Evolutionary conservation across 2,888 invertebrate species (phyloP).

Genomic region (Chironomus tentans): DNA sequence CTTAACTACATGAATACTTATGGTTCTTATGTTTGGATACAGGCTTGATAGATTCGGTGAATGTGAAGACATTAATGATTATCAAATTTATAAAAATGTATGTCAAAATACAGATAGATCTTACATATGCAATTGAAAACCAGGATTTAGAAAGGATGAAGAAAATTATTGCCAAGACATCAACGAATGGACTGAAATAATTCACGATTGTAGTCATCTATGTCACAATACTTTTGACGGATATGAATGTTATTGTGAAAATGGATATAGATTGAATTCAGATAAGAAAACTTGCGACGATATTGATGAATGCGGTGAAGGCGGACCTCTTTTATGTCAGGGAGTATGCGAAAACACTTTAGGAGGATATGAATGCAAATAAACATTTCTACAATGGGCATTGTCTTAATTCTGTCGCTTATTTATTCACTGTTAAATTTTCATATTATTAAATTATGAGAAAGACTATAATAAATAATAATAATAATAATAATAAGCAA

Average conservation of each 20-base stretch:
- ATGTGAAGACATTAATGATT: conserved; percentile 4
- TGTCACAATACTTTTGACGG: not conserved
- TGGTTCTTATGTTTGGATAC: not conserved
- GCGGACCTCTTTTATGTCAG: conserved; percentile 73
- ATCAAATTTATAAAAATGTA: not conserved
- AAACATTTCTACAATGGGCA: too few relatives aligned
- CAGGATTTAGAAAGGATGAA: not conserved
- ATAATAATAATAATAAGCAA: too few relatives aligned
- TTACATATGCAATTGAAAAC: not conserved
- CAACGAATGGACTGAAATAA: not conserved
- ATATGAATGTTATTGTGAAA: not conserved
- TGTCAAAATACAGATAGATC: not conserved
- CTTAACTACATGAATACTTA: not conserved
- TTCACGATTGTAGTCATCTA: not conserved
- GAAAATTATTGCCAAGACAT: not conserved
- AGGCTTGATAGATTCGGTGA: not conserved
- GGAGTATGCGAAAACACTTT: conserved; percentile 87
- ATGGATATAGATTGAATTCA: not conserved
- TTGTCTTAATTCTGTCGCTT: too few relatives aligned
- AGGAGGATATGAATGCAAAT: conserved; percentile 86
- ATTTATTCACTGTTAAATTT: too few relatives aligned
- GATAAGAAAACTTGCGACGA: conserved; percentile 41
- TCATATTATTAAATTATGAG: too few relatives aligned
- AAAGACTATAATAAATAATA: too few relatives aligned
- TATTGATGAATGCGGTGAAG: conserved; percentile 73